Conservation (phyloP, 2,888 invertebrate genomes). For the Acleris laterana region DNA sequence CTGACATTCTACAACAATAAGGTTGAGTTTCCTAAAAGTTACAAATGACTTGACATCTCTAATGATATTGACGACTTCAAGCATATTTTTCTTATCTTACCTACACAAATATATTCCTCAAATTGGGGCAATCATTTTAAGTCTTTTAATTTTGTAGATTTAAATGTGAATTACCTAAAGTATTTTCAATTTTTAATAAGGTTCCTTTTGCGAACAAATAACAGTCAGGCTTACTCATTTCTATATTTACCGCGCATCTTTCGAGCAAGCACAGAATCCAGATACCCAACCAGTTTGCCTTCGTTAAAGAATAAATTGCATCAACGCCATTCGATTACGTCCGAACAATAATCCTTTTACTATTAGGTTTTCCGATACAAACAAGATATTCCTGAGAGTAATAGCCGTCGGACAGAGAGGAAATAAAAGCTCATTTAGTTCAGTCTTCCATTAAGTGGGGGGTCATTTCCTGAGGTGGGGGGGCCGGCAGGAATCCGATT, state of each 20-base stretch:
- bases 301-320: slow-evolving; percentile 6
- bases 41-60: too few species aligned
- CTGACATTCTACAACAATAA: too few species aligned
- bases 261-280: background rate
- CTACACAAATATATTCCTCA: too few species aligned
- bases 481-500: slow-evolving; percentile 64
- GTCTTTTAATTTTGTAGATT: too few species aligned
- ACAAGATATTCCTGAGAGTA: slow-evolving; percentile 26
- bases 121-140: too few species aligned
- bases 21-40: too few species aligned
- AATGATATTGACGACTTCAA: too few species aligned
- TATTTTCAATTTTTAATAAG: background rate
- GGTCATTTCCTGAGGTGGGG: slow-evolving; percentile 71
- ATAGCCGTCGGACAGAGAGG: slow-evolving; percentile 38
- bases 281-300: slow-evolving; percentile 10
- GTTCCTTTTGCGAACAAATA: background rate
- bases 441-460: slow-evolving; percentile 65
- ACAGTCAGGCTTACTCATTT: background rate
- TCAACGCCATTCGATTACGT: slow-evolving; percentile 14
- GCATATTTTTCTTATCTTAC: too few species aligned
- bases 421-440: slow-evolving; percentile 67
- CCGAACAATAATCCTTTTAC: slow-evolving; percentile 11
- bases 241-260: background rate
- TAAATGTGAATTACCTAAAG: too few species aligned
- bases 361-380: slow-evolving; percentile 17